Percentiles rank a stretch among this genome's conserved stretches.
Conservation (phyloP, 2,888 invertebrate genomes). For the Caenorhabditis sp. region DNA sequence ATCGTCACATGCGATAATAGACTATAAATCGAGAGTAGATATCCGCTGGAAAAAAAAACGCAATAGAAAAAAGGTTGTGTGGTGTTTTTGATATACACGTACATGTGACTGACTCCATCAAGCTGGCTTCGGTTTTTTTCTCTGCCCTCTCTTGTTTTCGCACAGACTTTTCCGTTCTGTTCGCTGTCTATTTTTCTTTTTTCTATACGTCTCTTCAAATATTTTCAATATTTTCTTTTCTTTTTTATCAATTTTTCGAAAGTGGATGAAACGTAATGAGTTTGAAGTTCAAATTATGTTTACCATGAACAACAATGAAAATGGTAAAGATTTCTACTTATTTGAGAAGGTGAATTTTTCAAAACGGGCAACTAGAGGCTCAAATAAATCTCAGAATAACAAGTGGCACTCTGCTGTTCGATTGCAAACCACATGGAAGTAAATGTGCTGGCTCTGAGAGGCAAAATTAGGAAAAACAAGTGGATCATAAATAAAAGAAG, state of each 20-base stretch:
- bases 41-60: not conserved
- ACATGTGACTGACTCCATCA: slow-evolving; percentile 34
- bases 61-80: not conserved
- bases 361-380: too few relatives aligned
- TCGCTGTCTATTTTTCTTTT: not conserved
- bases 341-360: too few relatives aligned
- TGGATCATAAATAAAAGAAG: too few relatives aligned
- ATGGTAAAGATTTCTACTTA: too few relatives aligned
- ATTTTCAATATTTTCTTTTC: not conserved
- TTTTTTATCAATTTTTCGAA: not conserved
- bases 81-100: slow-evolving; percentile 28
- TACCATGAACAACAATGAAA: not conserved
- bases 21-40: slow-evolving; percentile 17
- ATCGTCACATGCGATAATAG: slow-evolving; percentile 18
- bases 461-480: too few relatives aligned
- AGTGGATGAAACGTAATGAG: not conserved
- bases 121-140: slow-evolving; percentile 7
- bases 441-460: too few relatives aligned
- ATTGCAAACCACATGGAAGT: too few relatives aligned
- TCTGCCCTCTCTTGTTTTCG: not conserved
- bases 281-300: not conserved
- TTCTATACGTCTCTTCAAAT: not conserved
- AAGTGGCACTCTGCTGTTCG: too few relatives aligned
- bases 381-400: too few relatives aligned
- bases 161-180: not conserved